Evolutionary conservation across 1,140 invertebrate species (phyloP), one percentile per base, ranked within the genome.

Genomic region (Heliothis virescens): DNA sequence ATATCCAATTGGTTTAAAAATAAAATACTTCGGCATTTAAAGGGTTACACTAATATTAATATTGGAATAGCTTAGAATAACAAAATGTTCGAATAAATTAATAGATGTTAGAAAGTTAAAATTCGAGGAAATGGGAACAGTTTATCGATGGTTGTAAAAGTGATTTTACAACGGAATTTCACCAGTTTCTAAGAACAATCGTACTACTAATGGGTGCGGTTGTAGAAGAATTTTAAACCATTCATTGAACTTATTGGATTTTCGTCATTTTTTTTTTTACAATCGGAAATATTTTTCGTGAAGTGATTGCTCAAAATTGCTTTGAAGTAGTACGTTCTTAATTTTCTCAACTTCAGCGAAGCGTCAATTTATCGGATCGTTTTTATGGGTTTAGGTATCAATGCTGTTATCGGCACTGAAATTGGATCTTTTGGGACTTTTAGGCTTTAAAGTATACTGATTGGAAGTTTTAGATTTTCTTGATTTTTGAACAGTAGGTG

Each of bases 211-310:
- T 72, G 69, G 52, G 47, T 72, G 69, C 69, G 69, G 57, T 48
- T 60, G 41, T n/a, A 74, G 1, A 7, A 50, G 4, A 47, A n/a
- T 60, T 34, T 10, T 59, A 60, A 53, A 67, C 9, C 67, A 13
- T 52, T 74, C 72, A 16, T 10, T 13, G 57, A 74, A 74, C 12
- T 21, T 60, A 74, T 60, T 74, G 48, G 16, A 47, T 60, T 62
- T 59, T 15, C 34, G 62, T 74, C 41, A 55, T 50, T 60, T 74
- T 74, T 74, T 74, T 74, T 62, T 53, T 60, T 48, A 74, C 72
- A 74, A 9, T 18, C 11, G 29, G 16, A 16, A 16, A 41, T 60
- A 60, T 67, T 67, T 67, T 16, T 67, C 16, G 12, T 48, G 41
- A 48, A 59, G 21, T 13, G 21, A 48, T 67, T 21, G 41, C 63